phyloP scores from a whole-genome alignment of 2,797 vertebrate species.

The Sebastes melanostomus region DNA sequence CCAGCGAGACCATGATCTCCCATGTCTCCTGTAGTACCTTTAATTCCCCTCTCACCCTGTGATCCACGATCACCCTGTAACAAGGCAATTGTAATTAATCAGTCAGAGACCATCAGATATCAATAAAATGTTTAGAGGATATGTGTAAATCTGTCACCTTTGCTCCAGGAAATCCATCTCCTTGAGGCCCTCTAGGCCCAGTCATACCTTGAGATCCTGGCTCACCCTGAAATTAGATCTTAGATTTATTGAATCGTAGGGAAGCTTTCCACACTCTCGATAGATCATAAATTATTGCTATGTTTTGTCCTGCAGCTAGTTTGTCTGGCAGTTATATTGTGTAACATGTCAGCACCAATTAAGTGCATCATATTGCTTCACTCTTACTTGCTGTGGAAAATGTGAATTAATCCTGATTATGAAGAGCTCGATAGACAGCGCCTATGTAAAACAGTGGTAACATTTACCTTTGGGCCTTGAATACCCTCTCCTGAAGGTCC shows the following conservation, averaged over 20 bases:
- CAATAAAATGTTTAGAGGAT: conserved; percentile 1
- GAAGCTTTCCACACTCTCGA: neutral
- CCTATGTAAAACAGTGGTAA: neutral
- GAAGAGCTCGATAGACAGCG: neutral
- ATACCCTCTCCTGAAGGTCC: conserved; percentile 89
- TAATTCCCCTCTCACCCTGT: conserved; percentile 87
- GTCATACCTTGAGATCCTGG: conserved; percentile 89
- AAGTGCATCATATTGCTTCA: conserved; percentile 6
- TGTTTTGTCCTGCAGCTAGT: conserved; percentile 16
- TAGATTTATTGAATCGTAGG: neutral
- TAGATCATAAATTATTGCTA: conserved; percentile 26
- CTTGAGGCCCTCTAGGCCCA: conserved; percentile 88
- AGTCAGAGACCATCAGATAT: conserved; percentile 4
- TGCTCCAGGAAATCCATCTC: conserved; percentile 88
- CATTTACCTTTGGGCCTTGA: conserved; percentile 91
- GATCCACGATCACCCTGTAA: conserved; percentile 87
- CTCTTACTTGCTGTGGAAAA: neutral
- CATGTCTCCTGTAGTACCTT: conserved; percentile 86
- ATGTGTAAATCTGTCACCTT: conserved; percentile 79
- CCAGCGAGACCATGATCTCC: conserved; percentile 88
- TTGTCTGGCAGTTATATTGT: neutral
- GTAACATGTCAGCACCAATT: conserved; percentile 9
- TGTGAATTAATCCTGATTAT: neutral
- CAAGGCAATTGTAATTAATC: neutral
- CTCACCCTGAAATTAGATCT: conserved; percentile 84